Evolutionary conservation across 2,797 vertebrate genomes (phyloP), one percentile per base, ranked within the genome.

Genomic region (Hippocampus kuda): DNA sequence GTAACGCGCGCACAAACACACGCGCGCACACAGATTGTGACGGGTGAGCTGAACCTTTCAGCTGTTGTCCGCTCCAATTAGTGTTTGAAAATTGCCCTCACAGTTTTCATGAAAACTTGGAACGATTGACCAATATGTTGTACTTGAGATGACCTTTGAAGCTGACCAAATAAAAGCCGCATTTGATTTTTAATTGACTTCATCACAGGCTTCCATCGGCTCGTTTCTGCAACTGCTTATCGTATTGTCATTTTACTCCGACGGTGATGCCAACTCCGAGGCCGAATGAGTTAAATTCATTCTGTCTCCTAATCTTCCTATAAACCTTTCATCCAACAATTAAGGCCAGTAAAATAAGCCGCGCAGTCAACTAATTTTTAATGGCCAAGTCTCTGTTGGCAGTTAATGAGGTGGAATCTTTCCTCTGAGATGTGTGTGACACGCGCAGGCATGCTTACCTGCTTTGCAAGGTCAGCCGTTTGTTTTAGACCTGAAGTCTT

Each of bases 1-100:
- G 88, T 88, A 83, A 75, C 56, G 68, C 65, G 77, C 77, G 77
- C 66, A 64, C 65, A 71, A 24, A 68, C 49, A 60, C 70, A 69
- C 38, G 46, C 70, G 74, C 70, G 77, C 75, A 84, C 78, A 69
- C 72, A 27, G 24, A 49, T 67, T 75, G 76, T 88, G 88, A 87
- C 83, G 85, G 85, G 85, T 84, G 83, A 83, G 77, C 78, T 72
- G 72, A 84, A 83, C 78, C 83, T 86, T 79, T 88, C 82, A 83
- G 79, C 83, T 84, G 77, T 49, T 84, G 85, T 88, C 85, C 81
- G 77, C 69, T 88, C 76, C 79, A 85, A 82, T 86, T 84, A 86
- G 68, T 72, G 74, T 81, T 84, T 71, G 46, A 60, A 75, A 78
- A 79, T 81, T 69, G 44, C 65, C 68, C 69, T 74, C 54, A 77